These are phyloP conservation scores for Paragorgia papillata DNA, from an alignment of 92 coral and sea anemone genomes.

Conservation along the genomic window DNA sequence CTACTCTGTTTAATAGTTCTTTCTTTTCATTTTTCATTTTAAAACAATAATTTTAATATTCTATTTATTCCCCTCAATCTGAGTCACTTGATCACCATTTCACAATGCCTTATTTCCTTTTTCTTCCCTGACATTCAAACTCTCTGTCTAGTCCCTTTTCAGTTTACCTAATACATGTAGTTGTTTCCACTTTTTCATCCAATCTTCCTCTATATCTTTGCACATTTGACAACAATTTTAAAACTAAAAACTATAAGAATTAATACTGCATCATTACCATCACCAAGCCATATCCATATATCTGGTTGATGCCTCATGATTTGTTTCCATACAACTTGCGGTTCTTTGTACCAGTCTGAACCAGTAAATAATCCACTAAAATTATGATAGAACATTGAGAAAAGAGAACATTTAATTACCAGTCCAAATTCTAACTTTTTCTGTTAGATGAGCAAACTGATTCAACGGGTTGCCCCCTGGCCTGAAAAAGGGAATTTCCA, in stretches of 20 bases:
- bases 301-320: conserved; percentile 75
- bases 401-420: too few species aligned
- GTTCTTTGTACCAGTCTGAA: conserved; percentile 48
- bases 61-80: not conserved
- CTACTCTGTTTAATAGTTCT: too few species aligned
- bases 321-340: conserved; percentile 84
- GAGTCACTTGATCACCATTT: not conserved
- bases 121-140: not conserved
- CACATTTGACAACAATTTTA: too few species aligned
- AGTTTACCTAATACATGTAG: not conserved
- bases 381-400: not conserved
- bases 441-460: too few species aligned
- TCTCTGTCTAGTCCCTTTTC: not conserved
- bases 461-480: too few species aligned
- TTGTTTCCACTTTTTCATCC: too few species aligned
- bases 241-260: too few species aligned
- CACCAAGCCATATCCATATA: conserved; percentile 97
- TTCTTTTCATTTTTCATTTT: too few species aligned
- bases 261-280: conserved; percentile 55
- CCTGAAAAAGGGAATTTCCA: too few species aligned
- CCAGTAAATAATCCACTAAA: conserved; percentile 37
- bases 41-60: too few species aligned
- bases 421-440: too few species aligned
- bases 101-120: not conserved
- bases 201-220: too few species aligned